Base-by-base conservation (phyloP, 2,113 vertebrate species). In the Burhinus bistriatus region DNA sequence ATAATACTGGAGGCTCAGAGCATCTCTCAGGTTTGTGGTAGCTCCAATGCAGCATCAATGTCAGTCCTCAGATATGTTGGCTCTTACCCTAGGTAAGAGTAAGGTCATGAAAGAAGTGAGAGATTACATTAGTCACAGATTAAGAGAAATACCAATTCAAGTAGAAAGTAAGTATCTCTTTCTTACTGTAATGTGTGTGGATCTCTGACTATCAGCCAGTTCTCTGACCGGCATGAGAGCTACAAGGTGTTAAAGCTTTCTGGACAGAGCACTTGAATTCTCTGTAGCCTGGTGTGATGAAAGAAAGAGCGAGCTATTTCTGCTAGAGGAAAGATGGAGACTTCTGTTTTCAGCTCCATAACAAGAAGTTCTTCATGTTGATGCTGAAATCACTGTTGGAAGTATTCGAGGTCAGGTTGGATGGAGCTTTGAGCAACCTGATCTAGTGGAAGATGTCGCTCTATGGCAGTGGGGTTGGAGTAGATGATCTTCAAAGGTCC, bases 11-110 rank as follows among this genome's bases (percentile, higher is more conserved):
- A 51, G 15, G 16, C 18, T 44, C 17, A 25, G 25, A 52, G 44
- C 12, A 9, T 38, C 22, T 65, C 25, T 91, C 1, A 4, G 32
- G 20, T 86, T 93, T 89, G 68, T 72, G 19, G 16, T 61, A 20
- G 10, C n/a, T 89, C 38, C 45, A 51, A 2, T 0, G 1, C 7
- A 81, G 47, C 52, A 40, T 73, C 47, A 20, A 0, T 49, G 21
- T 88, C 42, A 71, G 52, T 88, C 19, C 8, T 88, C 15, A n/a
- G 76, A 25, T 70, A 17, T 2, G 15, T 16, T 23, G 3, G 20
- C 44, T 89, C 27, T 78, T 83, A 59, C 14, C 29, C 14, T 52
- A 34, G 30, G 29, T 71, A n/a, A n/a, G n/a, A 75, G 15, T 76
- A 64, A 81, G 8, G 44, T 75, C 83, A 12, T 89, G 61, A 82